Percentiles rank a stretch among this genome's conserved stretches.
Evolutionary conservation across 2,797 vertebrate species (phyloP).

Genomic region (Micropoecilia bifurca): DNA sequence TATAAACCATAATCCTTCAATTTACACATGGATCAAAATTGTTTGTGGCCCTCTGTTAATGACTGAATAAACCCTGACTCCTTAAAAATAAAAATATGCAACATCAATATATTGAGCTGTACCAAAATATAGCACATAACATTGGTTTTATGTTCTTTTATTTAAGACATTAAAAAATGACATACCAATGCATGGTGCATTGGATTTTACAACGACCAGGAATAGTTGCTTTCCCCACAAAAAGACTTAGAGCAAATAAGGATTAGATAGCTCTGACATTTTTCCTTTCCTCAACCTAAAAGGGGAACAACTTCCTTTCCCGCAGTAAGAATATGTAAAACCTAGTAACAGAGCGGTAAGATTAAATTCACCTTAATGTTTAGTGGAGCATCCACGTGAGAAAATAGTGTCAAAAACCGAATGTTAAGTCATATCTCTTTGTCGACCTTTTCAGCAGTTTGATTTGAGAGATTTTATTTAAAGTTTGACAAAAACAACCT

Average conservation of each 20-base stretch:
- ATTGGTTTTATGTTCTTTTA: neutral
- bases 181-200: neutral
- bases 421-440: neutral
- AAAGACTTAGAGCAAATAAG: neutral
- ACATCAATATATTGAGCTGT: neutral
- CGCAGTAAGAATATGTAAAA: neutral
- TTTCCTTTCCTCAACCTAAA: neutral
- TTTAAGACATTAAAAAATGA: neutral
- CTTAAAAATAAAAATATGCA: neutral
- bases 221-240: neutral
- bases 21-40: neutral
- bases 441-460: neutral
- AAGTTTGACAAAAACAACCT: neutral
- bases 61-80: neutral
- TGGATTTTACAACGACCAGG: no score
- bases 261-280: neutral
- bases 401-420: neutral
- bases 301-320: neutral
- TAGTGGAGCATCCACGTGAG: neutral
- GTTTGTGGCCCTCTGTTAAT: no score
- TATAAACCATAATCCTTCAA: neutral
- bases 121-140: neutral
- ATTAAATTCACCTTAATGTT: neutral
- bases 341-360: neutral
- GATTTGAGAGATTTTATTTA: neutral